Evolutionary conservation across 2,888 invertebrate genomes (phyloP), one percentile per base, ranked within the genome.

Genomic region (Cataglyphis rosenhaueri): DNA sequence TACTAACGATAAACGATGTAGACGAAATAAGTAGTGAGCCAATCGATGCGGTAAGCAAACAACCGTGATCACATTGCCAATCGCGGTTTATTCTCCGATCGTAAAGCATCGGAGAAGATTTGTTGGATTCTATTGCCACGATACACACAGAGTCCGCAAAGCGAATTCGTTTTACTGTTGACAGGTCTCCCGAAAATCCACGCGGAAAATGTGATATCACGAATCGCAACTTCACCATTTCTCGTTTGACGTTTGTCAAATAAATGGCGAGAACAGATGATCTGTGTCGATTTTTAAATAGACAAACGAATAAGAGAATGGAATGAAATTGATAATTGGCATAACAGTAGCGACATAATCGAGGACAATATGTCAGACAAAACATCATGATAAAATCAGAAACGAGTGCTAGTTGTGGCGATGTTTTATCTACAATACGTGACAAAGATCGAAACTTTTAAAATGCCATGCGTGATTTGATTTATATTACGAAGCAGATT

Each of bases 351-450:
- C 29, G 18, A 41, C 3, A 52, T n/a, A 35, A 41, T 10, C 44
- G 44, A 68, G 29, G 32, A 78, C 59, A 84, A 64, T 70, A 79
- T 59, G 78, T 21, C 62, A 52, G 52, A 70, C 61, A 66, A 81
- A 29, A 29, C 29, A 29, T 29, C 29, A 29, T 29, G 29, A 29
- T 29, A 29, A 29, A 82, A 85, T 76, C 64, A 64, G 66, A 83
- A 83, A 68, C 81, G 73, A 74, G 25, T 83, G 76, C 68, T 78
- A 65, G 66, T 66, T 29, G 55, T 61, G 35, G 25, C 9, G 38
- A 62, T 21, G 10, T 55, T 48, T 55, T 55, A 73, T 81, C 73
- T 61, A 35, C 25, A 35, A 66, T 21, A n/a, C 21, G 35, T 52
- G 35, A 73, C 57, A 35, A 75, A 71, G 29, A 81, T 81, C 52